Percentiles rank a stretch among this genome's conserved stretches.
Evolutionary conservation across 2,888 invertebrate species (phyloP).

Genomic region (Trichopoda pennipes): DNA sequence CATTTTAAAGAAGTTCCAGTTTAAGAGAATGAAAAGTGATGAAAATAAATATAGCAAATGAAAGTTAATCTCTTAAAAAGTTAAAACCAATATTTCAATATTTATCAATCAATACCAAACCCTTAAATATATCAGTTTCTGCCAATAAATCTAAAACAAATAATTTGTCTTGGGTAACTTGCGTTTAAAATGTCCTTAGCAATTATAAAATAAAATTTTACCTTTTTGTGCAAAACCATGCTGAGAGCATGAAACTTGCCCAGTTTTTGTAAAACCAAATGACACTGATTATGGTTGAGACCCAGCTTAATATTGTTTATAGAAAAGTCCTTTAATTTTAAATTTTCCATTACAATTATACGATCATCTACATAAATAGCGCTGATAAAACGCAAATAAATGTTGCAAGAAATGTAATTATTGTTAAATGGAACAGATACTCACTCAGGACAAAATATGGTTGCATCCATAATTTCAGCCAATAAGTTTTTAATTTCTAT

Average conservation of each 20-base stretch:
- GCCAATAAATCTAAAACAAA: too few species aligned
- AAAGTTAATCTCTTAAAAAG: too few species aligned
- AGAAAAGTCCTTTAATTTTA: constrained; percentile 81
- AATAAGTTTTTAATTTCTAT: constrained; percentile 70
- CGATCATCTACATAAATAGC: constrained; percentile 73
- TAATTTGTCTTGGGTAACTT: too few species aligned
- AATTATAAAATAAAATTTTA: constrained; percentile 71
- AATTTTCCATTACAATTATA: constrained; percentile 81
- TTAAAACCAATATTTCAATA: too few species aligned
- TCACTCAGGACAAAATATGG: constrained; percentile 74
- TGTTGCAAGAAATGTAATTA: not conserved
- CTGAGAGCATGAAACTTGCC: constrained; percentile 83
- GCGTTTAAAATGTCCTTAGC: too few species aligned
- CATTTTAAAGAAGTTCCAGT: too few species aligned
- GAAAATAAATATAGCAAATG: too few species aligned
- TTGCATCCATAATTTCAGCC: constrained; percentile 70
- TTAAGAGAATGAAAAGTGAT: too few species aligned
- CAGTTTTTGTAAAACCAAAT: constrained; percentile 81
- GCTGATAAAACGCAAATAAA: constrained; percentile 65
- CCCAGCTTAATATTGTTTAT: constrained; percentile 82
- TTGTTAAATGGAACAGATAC: constrained; percentile 29
- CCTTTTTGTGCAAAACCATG: constrained; percentile 82
- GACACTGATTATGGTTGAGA: constrained; percentile 81
- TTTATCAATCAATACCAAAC: too few species aligned
- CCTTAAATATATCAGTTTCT: too few species aligned